Evolutionary conservation across 2,113 vertebrate genomes (phyloP).

Genomic region (Gorsachius goisagi): DNA sequence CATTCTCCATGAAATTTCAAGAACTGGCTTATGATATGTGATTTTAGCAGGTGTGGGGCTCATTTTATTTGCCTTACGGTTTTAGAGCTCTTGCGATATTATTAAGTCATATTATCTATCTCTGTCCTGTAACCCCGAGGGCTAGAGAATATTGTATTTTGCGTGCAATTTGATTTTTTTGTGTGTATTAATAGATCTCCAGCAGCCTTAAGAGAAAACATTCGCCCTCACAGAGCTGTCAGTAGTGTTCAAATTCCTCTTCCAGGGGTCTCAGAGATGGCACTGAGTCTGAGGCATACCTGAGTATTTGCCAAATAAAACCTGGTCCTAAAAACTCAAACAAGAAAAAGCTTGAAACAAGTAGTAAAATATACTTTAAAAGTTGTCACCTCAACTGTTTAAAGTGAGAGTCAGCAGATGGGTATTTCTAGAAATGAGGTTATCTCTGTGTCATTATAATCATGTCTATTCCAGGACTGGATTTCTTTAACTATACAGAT

Average conservation of each 20-base stretch:
- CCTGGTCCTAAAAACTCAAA: not conserved
- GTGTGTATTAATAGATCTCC: not conserved
- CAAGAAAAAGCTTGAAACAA: not conserved
- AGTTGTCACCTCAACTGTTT: not conserved
- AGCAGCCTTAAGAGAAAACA: not conserved
- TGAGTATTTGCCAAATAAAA: not conserved
- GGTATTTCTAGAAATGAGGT: not conserved
- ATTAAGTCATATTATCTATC: not conserved
- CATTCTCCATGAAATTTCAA: not conserved
- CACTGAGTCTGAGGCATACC: not conserved
- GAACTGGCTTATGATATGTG: not conserved
- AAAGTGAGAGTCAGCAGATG: not conserved
- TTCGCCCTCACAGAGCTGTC: not conserved
- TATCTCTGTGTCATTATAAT: not conserved
- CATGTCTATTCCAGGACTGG: rapidly evolving
- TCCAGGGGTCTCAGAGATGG: not conserved
- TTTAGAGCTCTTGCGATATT: not conserved
- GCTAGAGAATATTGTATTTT: not conserved
- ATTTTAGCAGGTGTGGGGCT: not conserved
- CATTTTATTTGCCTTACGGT: not conserved
- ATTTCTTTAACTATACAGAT: not conserved
- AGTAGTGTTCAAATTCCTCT: not conserved
- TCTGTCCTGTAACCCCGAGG: not conserved
- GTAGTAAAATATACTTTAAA: not conserved
- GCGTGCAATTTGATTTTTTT: not conserved